phyloP scores from a whole-genome alignment of 2,888 invertebrate species.

The Eristalis intricaria region DNA sequence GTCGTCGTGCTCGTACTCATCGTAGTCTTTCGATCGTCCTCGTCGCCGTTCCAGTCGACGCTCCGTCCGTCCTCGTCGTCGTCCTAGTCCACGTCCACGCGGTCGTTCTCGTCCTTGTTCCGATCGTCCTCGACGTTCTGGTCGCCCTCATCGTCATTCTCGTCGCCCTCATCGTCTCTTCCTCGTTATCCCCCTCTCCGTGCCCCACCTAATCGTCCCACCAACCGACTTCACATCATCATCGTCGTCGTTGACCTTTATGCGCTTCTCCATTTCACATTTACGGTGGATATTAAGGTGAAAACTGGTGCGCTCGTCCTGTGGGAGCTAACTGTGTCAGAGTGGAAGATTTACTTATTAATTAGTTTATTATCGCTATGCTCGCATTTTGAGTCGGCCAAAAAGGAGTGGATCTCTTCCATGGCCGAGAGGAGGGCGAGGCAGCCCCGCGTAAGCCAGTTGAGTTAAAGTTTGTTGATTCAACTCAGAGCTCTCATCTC shows the following conservation, averaged over 20 bases:
- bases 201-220: background rate
- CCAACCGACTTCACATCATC: background rate
- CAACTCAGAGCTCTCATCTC: background rate
- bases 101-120: no score
- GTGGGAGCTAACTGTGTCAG: conserved; percentile 17
- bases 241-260: conserved; percentile 44
- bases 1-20: background rate
- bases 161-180: no score
- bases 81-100: no score
- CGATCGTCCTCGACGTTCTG: no score
- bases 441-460: background rate
- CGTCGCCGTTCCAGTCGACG: no score
- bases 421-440: no score
- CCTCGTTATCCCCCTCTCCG: background rate
- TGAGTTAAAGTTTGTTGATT: background rate
- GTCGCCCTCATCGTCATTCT: no score
- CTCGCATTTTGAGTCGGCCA: background rate
- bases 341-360: conserved; percentile 40
- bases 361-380: conserved; percentile 44
- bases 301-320: conserved; percentile 8
- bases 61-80: no score
- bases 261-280: conserved; percentile 33
- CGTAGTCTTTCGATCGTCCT: background rate
- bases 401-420: background rate
- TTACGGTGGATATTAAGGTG: conserved; percentile 25